Conservation (phyloP, 2,797 vertebrate genomes). For the Gephyroberyx darwinii region DNA sequence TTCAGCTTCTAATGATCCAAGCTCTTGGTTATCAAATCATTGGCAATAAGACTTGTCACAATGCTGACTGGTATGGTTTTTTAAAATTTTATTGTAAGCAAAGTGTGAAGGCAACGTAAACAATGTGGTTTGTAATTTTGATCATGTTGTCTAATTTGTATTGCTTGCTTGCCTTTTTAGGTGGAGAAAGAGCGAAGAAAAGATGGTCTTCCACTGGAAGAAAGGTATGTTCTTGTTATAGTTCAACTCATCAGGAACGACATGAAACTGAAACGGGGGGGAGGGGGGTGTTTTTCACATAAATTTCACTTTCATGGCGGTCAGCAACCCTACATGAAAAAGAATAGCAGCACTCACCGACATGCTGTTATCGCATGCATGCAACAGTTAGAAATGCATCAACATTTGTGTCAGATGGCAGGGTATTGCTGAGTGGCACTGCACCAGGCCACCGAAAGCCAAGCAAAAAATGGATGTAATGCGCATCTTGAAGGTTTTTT, state of each 20-base stretch:
- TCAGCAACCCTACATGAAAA: neutral
- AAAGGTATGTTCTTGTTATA: conserved; percentile 82
- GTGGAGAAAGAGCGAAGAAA: conserved; percentile 88
- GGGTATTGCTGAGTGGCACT: conserved; percentile 27
- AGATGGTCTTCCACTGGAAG: conserved; percentile 88
- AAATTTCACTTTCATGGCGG: neutral
- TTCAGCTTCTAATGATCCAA: neutral
- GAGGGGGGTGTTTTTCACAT: neutral
- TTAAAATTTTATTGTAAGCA: conserved; percentile 13
- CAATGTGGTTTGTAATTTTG: neutral
- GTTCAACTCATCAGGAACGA: neutral
- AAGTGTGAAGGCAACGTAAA: neutral
- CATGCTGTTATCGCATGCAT: neutral
- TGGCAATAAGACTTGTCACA: conserved; percentile 5
- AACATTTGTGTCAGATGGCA: neutral
- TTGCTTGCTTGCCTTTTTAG: conserved; percentile 70
- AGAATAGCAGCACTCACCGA: neutral
- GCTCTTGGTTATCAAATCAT: conserved; percentile 1
- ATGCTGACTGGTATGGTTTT: neutral
- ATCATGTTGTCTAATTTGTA: conserved; percentile 4
- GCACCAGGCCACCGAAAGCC: conserved; percentile 25
- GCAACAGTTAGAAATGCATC: neutral
- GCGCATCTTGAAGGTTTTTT: conserved; percentile 39
- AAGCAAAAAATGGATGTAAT: conserved; percentile 24
- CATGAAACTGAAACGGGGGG: neutral